phyloP scores from a whole-genome alignment of 2,113 vertebrate species.

The Psittacula cyanocephala region DNA sequence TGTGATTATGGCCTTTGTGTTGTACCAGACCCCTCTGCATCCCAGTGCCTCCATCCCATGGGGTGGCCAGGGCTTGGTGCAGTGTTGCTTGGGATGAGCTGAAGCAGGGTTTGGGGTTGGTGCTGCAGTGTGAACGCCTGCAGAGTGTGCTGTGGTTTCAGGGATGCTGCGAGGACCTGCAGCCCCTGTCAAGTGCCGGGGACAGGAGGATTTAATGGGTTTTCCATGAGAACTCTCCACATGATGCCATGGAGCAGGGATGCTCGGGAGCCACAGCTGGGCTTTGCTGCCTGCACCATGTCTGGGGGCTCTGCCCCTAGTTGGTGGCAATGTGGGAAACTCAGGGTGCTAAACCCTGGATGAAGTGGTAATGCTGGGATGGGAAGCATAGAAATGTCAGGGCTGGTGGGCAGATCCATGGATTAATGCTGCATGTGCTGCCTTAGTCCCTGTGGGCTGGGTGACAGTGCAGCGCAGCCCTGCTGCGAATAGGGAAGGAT shows the following conservation, averaged over 20 bases:
- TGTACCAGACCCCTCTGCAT: accelerated
- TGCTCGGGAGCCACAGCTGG: not conserved
- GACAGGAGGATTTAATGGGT: not conserved
- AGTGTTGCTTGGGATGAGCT: accelerated
- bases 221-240: not conserved
- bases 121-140: not conserved
- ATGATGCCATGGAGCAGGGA: not conserved
- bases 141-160: conserved; percentile 64
- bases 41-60: not conserved
- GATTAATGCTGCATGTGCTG: not conserved
- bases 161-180: not conserved
- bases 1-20: accelerated
- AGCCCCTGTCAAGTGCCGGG: not conserved
- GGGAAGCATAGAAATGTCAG: accelerated
- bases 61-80: accelerated
- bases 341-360: not conserved
- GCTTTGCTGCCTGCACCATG: not conserved
- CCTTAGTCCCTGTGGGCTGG: not conserved
- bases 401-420: not conserved
- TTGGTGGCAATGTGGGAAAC: not conserved
- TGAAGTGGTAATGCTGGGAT: not conserved
- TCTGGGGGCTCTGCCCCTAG: not conserved
- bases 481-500: accelerated
- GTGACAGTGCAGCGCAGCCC: accelerated
- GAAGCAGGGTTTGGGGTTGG: not conserved